Conservation (phyloP, 2,888 invertebrate genomes). For the Gonocerus acuteangulatus region DNA sequence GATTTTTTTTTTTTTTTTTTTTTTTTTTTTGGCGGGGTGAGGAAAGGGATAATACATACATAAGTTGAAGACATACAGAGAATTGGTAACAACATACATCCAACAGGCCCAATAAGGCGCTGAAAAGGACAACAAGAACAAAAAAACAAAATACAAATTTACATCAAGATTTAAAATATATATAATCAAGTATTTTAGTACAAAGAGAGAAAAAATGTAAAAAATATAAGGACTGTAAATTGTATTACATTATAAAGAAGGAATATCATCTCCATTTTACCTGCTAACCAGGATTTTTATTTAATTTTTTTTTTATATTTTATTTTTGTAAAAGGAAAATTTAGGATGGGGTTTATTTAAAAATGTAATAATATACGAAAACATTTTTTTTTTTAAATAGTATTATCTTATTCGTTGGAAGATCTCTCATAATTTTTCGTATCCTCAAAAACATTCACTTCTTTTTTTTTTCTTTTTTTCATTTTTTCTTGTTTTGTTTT, state of each 20-base stretch:
- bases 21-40: too few relatives aligned
- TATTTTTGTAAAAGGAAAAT: background rate
- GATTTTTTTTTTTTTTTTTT: too few relatives aligned
- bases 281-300: slow-evolving; percentile 14
- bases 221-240: slow-evolving; percentile 21
- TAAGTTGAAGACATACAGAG: slow-evolving; percentile 23
- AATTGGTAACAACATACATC: slow-evolving; percentile 22
- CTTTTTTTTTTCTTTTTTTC: slow-evolving; percentile 1
- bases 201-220: slow-evolving; percentile 26
- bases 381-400: slow-evolving; percentile 12
- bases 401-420: slow-evolving; percentile 32
- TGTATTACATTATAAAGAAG: slow-evolving; percentile 16
- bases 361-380: slow-evolving; percentile 25
- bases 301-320: background rate
- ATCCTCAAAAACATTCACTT: slow-evolving; percentile 9
- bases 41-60: slow-evolving; percentile 6
- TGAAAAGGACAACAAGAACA: slow-evolving; percentile 18
- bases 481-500: slow-evolving; percentile 7
- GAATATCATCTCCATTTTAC: slow-evolving; percentile 18
- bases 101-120: background rate
- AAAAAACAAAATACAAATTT: slow-evolving; percentile 22
- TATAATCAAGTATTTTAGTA: slow-evolving; percentile 21
- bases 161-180: slow-evolving; percentile 25
- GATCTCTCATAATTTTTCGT: slow-evolving; percentile 25
- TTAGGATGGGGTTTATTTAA: slow-evolving; percentile 17